A percentile compares a stretch with the other conserved stretches of the same genome.
These are phyloP conservation scores for Cyanocitta stelleri DNA, from an alignment of 2,113 vertebrate species.

Conservation along the genomic window DNA sequence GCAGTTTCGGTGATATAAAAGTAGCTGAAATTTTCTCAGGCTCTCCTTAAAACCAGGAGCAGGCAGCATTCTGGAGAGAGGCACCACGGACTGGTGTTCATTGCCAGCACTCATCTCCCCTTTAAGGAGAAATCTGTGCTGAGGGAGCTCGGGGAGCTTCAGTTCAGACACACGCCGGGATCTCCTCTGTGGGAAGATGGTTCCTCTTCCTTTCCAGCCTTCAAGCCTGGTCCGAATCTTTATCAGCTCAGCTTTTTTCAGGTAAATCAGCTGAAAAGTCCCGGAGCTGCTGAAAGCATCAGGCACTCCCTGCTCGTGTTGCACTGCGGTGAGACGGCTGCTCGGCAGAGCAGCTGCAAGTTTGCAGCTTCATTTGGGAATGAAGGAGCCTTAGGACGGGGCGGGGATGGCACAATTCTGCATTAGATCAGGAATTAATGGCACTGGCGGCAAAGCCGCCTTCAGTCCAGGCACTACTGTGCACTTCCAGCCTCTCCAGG, in stretches of 20 bases:
- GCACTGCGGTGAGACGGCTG: rapidly evolving
- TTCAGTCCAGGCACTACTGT: neutral
- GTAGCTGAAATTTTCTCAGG: neutral
- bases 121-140: neutral
- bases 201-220: neutral
- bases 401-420: neutral
- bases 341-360: neutral
- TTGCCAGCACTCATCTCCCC: neutral
- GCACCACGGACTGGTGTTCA: neutral
- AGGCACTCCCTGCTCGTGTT: neutral
- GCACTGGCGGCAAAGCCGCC: neutral
- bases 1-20: neutral
- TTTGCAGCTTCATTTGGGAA: neutral
- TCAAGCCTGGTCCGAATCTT: conserved; percentile 72
- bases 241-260: conserved; percentile 76
- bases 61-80: neutral
- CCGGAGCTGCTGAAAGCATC: neutral
- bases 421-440: neutral
- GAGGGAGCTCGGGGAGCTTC: neutral
- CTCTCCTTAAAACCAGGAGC: neutral
- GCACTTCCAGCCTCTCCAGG: neutral
- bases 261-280: conserved; percentile 62
- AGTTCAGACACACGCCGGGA: neutral
- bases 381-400: neutral
- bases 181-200: conserved; percentile 33